Conservation (phyloP, 2,888 invertebrate species). For the Erebia ligea region DNA sequence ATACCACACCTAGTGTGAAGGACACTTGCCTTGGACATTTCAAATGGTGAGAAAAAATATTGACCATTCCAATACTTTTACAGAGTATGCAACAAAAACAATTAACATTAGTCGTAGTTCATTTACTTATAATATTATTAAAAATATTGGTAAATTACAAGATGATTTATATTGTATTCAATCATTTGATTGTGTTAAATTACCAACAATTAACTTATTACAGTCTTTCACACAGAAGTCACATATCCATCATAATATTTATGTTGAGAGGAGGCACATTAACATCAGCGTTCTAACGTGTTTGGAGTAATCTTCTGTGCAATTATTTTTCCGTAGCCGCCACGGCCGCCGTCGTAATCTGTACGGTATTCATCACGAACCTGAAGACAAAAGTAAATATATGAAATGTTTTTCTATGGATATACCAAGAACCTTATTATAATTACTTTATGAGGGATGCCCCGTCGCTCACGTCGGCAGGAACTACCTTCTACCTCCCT, state of each 20-base stretch:
- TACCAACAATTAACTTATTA: conserved; percentile 39
- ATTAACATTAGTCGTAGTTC: not conserved
- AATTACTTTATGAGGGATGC: too few relatives aligned
- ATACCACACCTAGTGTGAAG: too few relatives aligned
- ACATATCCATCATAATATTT: conserved; percentile 31
- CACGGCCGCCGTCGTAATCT: conserved; percentile 98
- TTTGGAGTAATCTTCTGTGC: conserved; percentile 90
- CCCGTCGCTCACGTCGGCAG: too few relatives aligned
- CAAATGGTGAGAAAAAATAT: too few relatives aligned
- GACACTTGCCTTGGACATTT: too few relatives aligned
- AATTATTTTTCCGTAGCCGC: conserved; percentile 98
- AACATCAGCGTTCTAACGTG: conserved; percentile 76
- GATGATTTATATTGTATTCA: conserved; percentile 42
- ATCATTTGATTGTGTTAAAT: conserved; percentile 48
- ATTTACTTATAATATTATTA: conserved; percentile 33
- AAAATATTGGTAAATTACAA: conserved; percentile 32
- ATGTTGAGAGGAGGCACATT: conserved; percentile 38
- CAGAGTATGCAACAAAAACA: not conserved
- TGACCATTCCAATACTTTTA: too few relatives aligned
- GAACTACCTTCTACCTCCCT: too few relatives aligned
- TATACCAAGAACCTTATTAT: not conserved
- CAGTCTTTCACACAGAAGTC: conserved; percentile 56
- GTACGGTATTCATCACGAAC: conserved; percentile 99
- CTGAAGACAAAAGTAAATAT: conserved; percentile 68
- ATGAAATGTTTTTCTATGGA: not conserved